Base-by-base conservation (phyloP, 2,888 invertebrate species). In the Cistogaster globosa region DNA sequence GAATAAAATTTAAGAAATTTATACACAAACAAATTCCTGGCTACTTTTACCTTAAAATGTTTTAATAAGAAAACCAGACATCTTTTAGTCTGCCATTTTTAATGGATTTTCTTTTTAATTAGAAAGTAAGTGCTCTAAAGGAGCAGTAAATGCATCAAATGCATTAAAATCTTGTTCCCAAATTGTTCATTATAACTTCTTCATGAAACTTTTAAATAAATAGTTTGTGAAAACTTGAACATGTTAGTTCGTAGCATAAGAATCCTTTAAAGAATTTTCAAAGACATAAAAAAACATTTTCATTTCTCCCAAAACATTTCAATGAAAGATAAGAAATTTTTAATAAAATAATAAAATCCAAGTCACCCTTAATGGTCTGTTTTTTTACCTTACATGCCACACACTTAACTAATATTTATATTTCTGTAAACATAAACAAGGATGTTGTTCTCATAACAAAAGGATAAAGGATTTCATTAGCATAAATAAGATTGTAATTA, bases 401-500 rank as follows among this genome's bases (percentile, higher is more conserved):
- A 14, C 18, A 20, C 7, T 58, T 48, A n/a, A 12, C 38, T 57
- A 36, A 58, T 48, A 60, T 65, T 38, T 65, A 55, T 69, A 4
- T 71, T 18, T 60, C 22, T 60, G 4, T 38, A 4, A 16, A 20
- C 51, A 53, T 76, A 77, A 75, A 65, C 71, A 75, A 78, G 58
- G 26, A 60, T 75, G 58, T 62, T 78, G 42, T 65, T 45, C 26
- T 48, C 14, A 58, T 58, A 65, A 62, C 53, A 67, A 82, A 55
- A 16, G 60, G 53, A 78, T 55, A 78, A 81, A 82, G 75, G 85
- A 82, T 79, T 82, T 85, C 82, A 82, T 85, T 85, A 85, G 74
- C 85, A 85, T 85, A 85, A 85, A 83, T 63, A 77, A 71, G 76
- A 77, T 82, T 58, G 82, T 79, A 82, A 85, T 82, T 85, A 85